These are phyloP conservation scores for Calephelis perditalis DNA, from an alignment of 2,888 invertebrate species.

Conservation along the genomic window DNA sequence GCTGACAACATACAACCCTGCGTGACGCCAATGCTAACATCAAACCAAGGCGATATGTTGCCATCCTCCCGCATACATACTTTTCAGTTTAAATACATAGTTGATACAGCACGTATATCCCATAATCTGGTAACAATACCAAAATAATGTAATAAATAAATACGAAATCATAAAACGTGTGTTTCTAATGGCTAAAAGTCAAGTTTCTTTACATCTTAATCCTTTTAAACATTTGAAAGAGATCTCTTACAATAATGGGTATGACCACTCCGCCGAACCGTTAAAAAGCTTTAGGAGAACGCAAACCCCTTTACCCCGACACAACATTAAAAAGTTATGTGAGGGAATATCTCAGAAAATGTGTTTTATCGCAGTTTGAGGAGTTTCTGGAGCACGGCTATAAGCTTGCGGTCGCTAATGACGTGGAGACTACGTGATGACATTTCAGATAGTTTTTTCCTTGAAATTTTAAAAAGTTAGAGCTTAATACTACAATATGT, in stretches of 20 bases:
- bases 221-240: conserved; percentile 11
- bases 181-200: background rate
- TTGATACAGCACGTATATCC: too few species aligned
- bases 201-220: conserved; percentile 1
- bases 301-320: conserved; percentile 50
- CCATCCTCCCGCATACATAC: too few species aligned
- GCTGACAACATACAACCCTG: too few species aligned
- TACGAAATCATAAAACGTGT: too few species aligned
- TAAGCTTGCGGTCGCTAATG: conserved; percentile 62
- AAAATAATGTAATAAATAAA: too few species aligned
- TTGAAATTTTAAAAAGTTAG: background rate
- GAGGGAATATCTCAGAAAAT: conserved; percentile 55
- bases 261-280: conserved; percentile 45
- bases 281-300: conserved; percentile 57
- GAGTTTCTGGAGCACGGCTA: conserved; percentile 42
- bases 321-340: conserved; percentile 66
- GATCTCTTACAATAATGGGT: conserved; percentile 21
- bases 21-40: too few species aligned
- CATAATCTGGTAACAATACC: too few species aligned
- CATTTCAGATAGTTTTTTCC: background rate
- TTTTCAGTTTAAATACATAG: too few species aligned
- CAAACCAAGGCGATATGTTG: too few species aligned
- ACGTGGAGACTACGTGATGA: conserved; percentile 36
- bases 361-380: conserved; percentile 67
- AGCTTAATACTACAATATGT: too few species aligned